phyloP scores from a whole-genome alignment of 2,888 invertebrate genomes.

The Archips crataeganus region DNA sequence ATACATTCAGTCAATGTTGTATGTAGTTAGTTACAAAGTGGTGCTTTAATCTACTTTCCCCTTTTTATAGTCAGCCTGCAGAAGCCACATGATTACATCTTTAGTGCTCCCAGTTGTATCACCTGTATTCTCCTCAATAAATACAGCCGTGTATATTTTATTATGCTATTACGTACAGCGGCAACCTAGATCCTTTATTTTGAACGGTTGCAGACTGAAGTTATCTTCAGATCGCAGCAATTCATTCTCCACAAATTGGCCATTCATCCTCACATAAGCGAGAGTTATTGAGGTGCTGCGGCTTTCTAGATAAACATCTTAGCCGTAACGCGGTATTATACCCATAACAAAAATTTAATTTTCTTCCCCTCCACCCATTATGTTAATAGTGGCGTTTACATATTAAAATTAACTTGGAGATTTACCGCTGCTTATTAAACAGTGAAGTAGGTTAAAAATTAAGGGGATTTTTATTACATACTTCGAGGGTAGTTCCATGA shows the following conservation, averaged over 20 bases:
- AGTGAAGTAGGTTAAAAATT: neutral
- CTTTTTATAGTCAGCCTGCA: too few species aligned
- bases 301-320: constrained; percentile 54
- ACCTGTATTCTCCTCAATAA: constrained; percentile 7
- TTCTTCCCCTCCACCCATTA: constrained; percentile 46
- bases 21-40: too few species aligned
- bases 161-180: constrained; percentile 32
- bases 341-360: constrained; percentile 54
- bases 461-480: neutral
- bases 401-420: constrained; percentile 46
- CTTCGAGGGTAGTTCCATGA: neutral
- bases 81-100: too few species aligned
- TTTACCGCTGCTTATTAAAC: constrained; percentile 23
- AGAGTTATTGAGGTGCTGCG: constrained; percentile 64
- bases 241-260: constrained; percentile 75
- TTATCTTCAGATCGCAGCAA: constrained; percentile 71
- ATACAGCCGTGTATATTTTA: constrained; percentile 32
- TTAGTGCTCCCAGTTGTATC: neutral
- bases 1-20: too few species aligned
- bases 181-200: constrained; percentile 40
- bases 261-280: constrained; percentile 71
- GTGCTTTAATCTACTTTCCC: too few species aligned
- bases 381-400: constrained; percentile 44
- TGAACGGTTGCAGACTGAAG: constrained; percentile 46
- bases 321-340: constrained; percentile 52